Base-by-base conservation (phyloP, 2,113 vertebrate species). In the Cynopterus brachyotis region DNA sequence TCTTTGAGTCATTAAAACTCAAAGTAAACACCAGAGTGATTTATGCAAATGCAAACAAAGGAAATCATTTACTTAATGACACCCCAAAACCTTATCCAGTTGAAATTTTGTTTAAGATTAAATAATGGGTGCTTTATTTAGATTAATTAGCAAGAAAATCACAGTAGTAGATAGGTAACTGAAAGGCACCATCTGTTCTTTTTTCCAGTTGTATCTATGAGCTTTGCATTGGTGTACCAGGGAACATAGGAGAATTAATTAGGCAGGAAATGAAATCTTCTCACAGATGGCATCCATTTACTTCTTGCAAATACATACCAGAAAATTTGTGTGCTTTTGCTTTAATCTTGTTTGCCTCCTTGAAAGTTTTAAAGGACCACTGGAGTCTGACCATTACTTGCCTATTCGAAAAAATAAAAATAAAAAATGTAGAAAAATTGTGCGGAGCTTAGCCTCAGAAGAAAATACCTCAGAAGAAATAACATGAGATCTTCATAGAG, bases 81-180 rank as follows among this genome's bases (percentile, higher is more conserved):
- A 94, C 19, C 37, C 30, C 12, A 42, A 97, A 64, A 47, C 0
- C 69, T 79, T 94, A 82, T 42, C 26, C 91, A 86, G 69, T 62
- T 95, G 86, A 45, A 28, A 87, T 62, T 97, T 79, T 95, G 20
- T 84, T 83, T 37, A 88, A 94, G 0, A 0, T 94, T 94, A 96
- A 97, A 94, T 97, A 95, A 89, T 89, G 28, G 79, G 1, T 45
- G 35, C 69, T 91, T 96, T 93, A 55, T 90, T 97, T 92, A 96
- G 93, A 97, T 98, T 96, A 95, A 96, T 98, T 98, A 97, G 42
- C 32, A 70, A 89, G 62, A 97, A 95, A 50, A 96, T 98, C 92
- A 93, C 69, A 98, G 80, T 93, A 97, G 3, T 9, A 87, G 95
- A 94, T 60, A 97, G 37, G 87, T 64, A 93, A 93, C 57, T 93